These are phyloP conservation scores for Bombus haemorrhoidalis DNA, from an alignment of 1,140 invertebrate genomes.

Conservation along the genomic window DNA sequence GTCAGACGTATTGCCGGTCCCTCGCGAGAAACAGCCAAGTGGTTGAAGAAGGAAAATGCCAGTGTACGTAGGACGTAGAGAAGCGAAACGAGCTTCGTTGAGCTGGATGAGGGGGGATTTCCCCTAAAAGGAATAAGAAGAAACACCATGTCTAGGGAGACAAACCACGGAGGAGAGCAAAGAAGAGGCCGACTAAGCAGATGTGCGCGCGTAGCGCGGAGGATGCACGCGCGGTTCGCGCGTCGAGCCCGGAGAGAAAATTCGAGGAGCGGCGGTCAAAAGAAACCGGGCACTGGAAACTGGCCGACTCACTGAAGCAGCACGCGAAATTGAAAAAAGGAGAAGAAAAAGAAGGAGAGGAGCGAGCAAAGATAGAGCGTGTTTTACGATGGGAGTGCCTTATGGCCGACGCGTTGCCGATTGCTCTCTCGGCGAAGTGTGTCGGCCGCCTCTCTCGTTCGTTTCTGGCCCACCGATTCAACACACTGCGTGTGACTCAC, in stretches of 20 bases:
- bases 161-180: too few relatives aligned
- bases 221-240: neutral
- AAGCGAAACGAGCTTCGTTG: too few relatives aligned
- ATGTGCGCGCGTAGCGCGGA: too few relatives aligned
- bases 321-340: constrained; percentile 40
- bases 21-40: too few relatives aligned
- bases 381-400: constrained; percentile 51
- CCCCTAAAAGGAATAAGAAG: too few relatives aligned
- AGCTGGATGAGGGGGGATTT: too few relatives aligned
- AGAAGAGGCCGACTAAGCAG: too few relatives aligned
- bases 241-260: neutral
- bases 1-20: fast-evolving
- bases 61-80: too few relatives aligned
- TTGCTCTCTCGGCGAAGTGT: constrained; percentile 49
- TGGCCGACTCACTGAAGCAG: constrained; percentile 31
- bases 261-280: neutral
- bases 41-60: too few relatives aligned
- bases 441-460: constrained; percentile 44
- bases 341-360: neutral
- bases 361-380: constrained; percentile 12
- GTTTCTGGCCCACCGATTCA: constrained; percentile 42
- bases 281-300: constrained; percentile 29
- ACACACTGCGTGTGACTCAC: constrained; percentile 47
- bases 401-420: constrained; percentile 31
- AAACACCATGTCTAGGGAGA: too few relatives aligned